Evolutionary conservation across 1,140 invertebrate species (phyloP).

Genomic region (Drosophila varians): DNA sequence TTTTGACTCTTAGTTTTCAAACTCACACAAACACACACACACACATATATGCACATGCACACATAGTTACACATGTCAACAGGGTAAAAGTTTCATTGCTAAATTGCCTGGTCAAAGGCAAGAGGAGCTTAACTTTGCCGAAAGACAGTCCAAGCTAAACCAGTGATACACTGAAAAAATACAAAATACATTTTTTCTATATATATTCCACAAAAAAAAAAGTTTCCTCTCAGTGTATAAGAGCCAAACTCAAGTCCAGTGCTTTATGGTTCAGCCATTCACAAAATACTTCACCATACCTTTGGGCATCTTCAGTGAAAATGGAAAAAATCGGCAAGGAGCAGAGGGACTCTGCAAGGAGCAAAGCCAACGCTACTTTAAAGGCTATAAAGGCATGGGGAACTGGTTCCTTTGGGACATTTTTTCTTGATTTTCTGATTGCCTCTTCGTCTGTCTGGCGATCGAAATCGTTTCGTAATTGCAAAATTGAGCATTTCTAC

Average conservation of each 20-base stretch:
- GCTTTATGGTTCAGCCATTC: conserved; percentile 30
- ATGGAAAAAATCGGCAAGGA: conserved; percentile 6
- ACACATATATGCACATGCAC: not conserved
- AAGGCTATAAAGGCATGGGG: not conserved
- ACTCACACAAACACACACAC: conserved; percentile 2
- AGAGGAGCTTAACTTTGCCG: conserved; percentile 18
- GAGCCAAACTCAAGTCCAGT: conserved; percentile 17
- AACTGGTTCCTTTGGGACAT: conserved; percentile 24
- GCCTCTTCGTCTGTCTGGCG: conserved; percentile 26
- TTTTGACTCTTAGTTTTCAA: conserved; percentile 33
- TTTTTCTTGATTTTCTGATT: conserved; percentile 28
- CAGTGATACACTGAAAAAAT: not conserved
- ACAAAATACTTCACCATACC: conserved; percentile 32
- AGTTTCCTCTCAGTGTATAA: not conserved
- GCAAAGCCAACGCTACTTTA: not conserved
- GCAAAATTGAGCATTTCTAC: conserved; percentile 37
- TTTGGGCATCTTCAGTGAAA: conserved; percentile 41
- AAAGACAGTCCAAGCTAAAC: conserved; percentile 6
- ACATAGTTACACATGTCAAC: conserved; percentile 39
- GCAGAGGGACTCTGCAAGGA: not conserved
- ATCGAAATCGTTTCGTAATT: conserved; percentile 50
- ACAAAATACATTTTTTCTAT: not conserved
- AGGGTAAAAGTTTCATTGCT: conserved; percentile 46
- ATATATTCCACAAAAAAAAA: not conserved
- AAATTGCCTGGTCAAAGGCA: conserved; percentile 48